Percentiles rank a stretch among this genome's conserved stretches.
Evolutionary conservation across 2,113 vertebrate genomes (phyloP).

Genomic region (Cnemophilus loriae): DNA sequence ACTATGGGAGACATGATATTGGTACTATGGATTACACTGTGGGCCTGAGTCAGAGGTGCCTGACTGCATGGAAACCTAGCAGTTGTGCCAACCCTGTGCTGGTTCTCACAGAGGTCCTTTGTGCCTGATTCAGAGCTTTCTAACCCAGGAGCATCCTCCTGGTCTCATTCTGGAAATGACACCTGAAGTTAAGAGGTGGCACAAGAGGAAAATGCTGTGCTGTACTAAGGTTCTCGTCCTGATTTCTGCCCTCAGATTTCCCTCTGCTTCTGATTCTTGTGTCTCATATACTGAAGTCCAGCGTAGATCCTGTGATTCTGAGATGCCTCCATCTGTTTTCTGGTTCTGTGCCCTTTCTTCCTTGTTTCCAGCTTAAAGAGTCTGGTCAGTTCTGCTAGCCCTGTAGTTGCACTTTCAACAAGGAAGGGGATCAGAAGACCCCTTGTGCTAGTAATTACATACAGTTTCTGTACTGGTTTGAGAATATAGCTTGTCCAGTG

Average conservation of each 20-base stretch:
- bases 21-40: fast-evolving
- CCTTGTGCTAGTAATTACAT: neutral
- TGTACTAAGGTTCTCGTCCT: neutral
- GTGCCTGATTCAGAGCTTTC: neutral
- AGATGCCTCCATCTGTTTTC: neutral
- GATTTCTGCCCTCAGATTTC: neutral
- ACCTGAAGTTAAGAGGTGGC: neutral
- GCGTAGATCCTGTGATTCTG: neutral
- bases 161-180: neutral
- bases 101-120: neutral
- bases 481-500: neutral
- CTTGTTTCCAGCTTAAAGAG: neutral
- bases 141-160: neutral
- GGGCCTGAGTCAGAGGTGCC: neutral
- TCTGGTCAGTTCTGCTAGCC: neutral
- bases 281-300: neutral
- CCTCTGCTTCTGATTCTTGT: neutral
- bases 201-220: neutral
- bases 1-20: neutral
- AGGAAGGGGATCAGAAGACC: neutral
- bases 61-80: neutral
- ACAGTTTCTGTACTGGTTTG: neutral
- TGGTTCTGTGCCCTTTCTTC: neutral
- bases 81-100: neutral
- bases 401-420: neutral